Evolutionary conservation across 1,140 invertebrate species (phyloP).

Genomic region (Aphaenogaster ashmeadi): DNA sequence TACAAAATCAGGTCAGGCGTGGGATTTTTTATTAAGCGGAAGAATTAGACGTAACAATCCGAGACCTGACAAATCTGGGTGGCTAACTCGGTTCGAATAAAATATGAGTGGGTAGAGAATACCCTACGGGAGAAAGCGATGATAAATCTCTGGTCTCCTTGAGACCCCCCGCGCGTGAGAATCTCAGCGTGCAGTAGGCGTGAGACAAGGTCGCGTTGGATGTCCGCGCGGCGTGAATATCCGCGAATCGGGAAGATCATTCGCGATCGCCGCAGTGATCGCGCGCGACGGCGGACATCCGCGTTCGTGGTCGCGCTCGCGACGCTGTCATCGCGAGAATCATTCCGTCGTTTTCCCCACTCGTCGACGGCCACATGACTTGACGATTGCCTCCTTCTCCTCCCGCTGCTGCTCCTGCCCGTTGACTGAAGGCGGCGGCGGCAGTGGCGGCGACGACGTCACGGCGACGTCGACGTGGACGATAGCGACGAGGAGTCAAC

Average conservation of each 20-base stretch:
- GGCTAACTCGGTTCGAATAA: background rate
- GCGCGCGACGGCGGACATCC: background rate
- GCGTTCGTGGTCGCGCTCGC: background rate
- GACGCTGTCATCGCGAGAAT: constrained; percentile 48
- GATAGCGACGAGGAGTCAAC: constrained; percentile 64
- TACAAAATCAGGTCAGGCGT: background rate
- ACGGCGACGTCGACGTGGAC: constrained; percentile 61
- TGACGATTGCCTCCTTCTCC: constrained; percentile 63
- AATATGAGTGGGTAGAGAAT: background rate
- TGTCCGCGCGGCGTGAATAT: constrained; percentile 36
- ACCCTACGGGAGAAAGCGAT: background rate
- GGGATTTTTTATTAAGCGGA: background rate
- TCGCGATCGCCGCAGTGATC: constrained; percentile 22
- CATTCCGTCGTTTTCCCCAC: constrained; percentile 54
- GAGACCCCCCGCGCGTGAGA: background rate
- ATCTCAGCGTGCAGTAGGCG: background rate
- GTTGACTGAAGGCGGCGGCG: constrained; percentile 70
- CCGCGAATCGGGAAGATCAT: constrained; percentile 54
- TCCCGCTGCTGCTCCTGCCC: constrained; percentile 72
- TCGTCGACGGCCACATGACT: constrained; percentile 68
- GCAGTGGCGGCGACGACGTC: constrained; percentile 64
- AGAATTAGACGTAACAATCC: background rate
- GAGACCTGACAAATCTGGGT: background rate
- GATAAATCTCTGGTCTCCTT: background rate
- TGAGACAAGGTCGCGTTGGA: constrained; percentile 43